phyloP scores from a whole-genome alignment of 1,140 invertebrate species.

The Nymphalis io region DNA sequence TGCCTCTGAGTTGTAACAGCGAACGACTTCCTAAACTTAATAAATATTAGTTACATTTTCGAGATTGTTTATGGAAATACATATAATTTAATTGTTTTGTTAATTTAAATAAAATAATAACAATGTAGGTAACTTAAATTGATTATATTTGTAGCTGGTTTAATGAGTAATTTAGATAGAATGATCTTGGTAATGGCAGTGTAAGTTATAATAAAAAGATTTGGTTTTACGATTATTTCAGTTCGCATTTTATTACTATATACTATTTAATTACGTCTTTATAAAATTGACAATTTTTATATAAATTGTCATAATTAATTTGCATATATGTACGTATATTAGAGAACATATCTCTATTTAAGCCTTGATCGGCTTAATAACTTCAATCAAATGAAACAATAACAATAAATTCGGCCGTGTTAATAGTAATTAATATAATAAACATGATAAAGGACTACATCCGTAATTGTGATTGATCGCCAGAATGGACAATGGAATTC shows the following conservation, averaged over 20 bases:
- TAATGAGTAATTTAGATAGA: not conserved
- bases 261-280: too few species aligned
- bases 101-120: not conserved
- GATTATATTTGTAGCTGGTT: not conserved
- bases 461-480: conserved; percentile 42
- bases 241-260: too few species aligned
- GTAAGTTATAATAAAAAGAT: too few species aligned
- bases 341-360: too few species aligned
- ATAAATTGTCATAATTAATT: too few species aligned
- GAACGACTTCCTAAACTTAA: conserved; percentile 30
- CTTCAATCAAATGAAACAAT: not conserved
- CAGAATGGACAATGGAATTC: conserved; percentile 36
- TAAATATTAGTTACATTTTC: conserved; percentile 29
- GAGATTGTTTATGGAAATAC: conserved; percentile 15
- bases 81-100: conserved; percentile 16
- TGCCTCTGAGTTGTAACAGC: conserved; percentile 20
- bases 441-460: conserved; percentile 34
- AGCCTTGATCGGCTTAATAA: conserved; percentile 2
- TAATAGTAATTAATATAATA: conserved; percentile 35
- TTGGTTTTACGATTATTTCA: too few species aligned
- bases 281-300: too few species aligned
- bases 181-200: too few species aligned
- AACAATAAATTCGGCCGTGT: not conserved
- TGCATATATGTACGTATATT: too few species aligned
- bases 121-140: not conserved